Evolutionary conservation across 2,797 vertebrate genomes (phyloP).

Genomic region (Lacerta viridis): DNA sequence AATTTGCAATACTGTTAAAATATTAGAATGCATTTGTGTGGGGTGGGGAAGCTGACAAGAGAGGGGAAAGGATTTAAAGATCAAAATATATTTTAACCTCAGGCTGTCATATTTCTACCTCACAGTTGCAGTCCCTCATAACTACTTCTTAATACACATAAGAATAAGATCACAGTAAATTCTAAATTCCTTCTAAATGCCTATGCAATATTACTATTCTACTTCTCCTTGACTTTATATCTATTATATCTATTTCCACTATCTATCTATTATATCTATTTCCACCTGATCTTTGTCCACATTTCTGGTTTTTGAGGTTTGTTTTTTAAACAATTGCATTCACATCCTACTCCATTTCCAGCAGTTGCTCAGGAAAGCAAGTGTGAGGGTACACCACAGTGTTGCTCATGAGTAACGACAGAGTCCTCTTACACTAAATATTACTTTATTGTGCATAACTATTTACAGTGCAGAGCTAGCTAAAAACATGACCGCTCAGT

Average conservation of each 20-base stretch:
- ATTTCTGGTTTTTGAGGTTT: too few relatives aligned
- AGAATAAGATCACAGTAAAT: conserved; percentile 26
- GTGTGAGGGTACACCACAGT: too few relatives aligned
- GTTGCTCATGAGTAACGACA: too few relatives aligned
- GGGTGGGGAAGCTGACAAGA: not conserved
- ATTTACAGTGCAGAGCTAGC: too few relatives aligned
- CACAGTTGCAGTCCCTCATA: not conserved
- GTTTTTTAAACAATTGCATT: not conserved
- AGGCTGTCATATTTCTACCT: not conserved
- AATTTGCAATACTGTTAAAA: not conserved
- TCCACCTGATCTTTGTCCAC: not conserved
- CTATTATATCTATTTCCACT: too few relatives aligned
- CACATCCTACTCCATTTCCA: not conserved
- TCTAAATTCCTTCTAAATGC: not conserved
- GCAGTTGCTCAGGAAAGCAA: not conserved
- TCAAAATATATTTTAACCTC: not conserved
- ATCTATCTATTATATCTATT: conserved; percentile 21
- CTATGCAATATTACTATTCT: not conserved
- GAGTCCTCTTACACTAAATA: too few relatives aligned
- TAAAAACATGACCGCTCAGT: too few relatives aligned
- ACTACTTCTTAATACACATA: not conserved
- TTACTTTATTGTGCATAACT: too few relatives aligned
- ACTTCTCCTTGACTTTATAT: not conserved
- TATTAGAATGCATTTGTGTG: not conserved
- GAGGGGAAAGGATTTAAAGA: not conserved